Evolutionary conservation across 2,797 vertebrate species (phyloP).

Genomic region (Scarus forsteni): DNA sequence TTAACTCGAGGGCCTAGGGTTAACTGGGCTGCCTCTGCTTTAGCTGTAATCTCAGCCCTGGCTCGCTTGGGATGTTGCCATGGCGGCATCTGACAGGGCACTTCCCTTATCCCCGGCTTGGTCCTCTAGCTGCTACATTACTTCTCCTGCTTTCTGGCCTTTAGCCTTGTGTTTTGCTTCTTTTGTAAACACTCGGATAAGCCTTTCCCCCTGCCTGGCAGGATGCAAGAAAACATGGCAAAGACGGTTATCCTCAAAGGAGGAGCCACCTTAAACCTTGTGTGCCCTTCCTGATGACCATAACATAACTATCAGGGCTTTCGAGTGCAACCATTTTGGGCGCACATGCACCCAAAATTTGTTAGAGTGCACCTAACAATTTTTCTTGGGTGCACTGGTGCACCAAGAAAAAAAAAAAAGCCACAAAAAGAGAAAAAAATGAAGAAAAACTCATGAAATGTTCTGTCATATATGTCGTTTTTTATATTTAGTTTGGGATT

Average conservation of each 20-base stretch:
- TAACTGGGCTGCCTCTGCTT: slow-evolving; percentile 52
- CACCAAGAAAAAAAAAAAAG: too few species aligned
- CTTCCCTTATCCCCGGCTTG: slow-evolving; percentile 63
- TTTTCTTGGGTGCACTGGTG: too few species aligned
- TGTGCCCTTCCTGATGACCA: too few species aligned
- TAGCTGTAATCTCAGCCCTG: slow-evolving; percentile 63
- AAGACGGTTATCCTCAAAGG: slow-evolving; percentile 2
- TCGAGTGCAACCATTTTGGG: too few species aligned
- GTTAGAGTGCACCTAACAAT: too few species aligned
- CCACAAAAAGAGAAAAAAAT: too few species aligned
- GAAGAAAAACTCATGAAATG: too few species aligned
- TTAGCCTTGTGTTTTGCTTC: slow-evolving; percentile 33
- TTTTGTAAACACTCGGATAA: slow-evolving; percentile 52
- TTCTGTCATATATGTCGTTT: too few species aligned
- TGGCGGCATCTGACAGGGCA: slow-evolving; percentile 58
- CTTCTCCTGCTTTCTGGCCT: slow-evolving; percentile 33
- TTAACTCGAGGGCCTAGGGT: slow-evolving; percentile 59
- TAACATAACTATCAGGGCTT: too few species aligned
- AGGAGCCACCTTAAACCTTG: too few species aligned
- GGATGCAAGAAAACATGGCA: neutral
- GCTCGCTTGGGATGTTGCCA: slow-evolving; percentile 57
- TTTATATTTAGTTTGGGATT: too few species aligned
- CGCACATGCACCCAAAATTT: too few species aligned
- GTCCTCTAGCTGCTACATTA: slow-evolving; percentile 62
- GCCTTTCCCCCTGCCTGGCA: slow-evolving; percentile 13